phyloP scores from a whole-genome alignment of 1,140 invertebrate species.

The Tetramorium parvispinum region DNA sequence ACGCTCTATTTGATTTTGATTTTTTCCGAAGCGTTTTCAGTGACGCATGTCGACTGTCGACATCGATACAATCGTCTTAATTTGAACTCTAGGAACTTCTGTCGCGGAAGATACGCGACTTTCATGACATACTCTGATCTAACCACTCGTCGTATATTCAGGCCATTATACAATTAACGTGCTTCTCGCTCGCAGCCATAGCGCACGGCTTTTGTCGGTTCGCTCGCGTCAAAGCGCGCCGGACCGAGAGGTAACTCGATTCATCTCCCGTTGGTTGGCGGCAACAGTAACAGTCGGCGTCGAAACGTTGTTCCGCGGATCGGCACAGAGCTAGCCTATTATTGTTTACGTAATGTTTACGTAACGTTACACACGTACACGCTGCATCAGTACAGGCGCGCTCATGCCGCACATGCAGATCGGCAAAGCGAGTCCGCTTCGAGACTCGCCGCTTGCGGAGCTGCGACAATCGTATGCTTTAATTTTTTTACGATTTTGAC shows the following conservation, averaged over 20 bases:
- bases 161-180: conserved; percentile 57
- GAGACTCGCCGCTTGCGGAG: background rate
- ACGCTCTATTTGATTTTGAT: background rate
- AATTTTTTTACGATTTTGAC: background rate
- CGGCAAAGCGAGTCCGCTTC: background rate
- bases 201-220: conserved; percentile 47
- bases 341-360: conserved; percentile 84
- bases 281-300: conserved; percentile 66
- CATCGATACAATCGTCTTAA: background rate
- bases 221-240: conserved; percentile 47
- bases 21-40: background rate
- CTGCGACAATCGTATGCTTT: background rate
- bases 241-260: conserved; percentile 69
- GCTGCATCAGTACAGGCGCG: conserved; percentile 1
- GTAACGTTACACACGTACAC: conserved; percentile 71
- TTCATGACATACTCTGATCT: background rate
- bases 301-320: conserved; percentile 65
- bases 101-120: background rate
- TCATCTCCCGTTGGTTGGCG: conserved; percentile 65
- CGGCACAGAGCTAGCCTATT: conserved; percentile 78
- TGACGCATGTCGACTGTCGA: background rate
- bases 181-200: conserved; percentile 51
- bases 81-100: background rate
- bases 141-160: background rate
- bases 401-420: background rate